phyloP scores from a whole-genome alignment of 2,888 invertebrate genomes.

The Thymelicus acteon region DNA sequence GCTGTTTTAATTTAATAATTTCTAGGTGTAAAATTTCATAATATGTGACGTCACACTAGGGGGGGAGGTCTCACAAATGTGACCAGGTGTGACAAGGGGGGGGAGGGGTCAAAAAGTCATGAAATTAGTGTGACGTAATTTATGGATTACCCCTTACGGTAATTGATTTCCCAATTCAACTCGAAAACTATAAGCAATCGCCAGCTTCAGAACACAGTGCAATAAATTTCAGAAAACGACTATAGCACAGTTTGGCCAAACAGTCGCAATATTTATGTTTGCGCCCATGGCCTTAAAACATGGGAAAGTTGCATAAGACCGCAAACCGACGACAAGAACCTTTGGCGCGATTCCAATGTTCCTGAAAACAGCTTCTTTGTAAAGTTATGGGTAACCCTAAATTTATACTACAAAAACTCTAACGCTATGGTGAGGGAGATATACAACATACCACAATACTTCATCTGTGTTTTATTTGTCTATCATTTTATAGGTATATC shows the following conservation, averaged over 20 bases:
- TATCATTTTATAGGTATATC: too few relatives aligned
- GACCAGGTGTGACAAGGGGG: too few relatives aligned
- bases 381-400: conserved; percentile 11
- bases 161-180: neutral
- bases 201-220: neutral
- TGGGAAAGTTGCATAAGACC: conserved; percentile 13
- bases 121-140: too few relatives aligned
- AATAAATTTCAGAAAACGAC: conserved; percentile 6
- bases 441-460: too few relatives aligned
- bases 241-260: conserved; percentile 14
- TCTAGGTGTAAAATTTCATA: too few relatives aligned
- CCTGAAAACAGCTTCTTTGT: conserved; percentile 16
- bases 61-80: too few relatives aligned
- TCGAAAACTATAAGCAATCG: neutral
- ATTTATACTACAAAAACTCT: neutral
- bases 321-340: conserved; percentile 18
- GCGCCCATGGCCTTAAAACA: conserved; percentile 30
- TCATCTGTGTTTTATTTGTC: too few relatives aligned
- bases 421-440: too few relatives aligned
- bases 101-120: too few relatives aligned
- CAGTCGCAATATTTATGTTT: conserved; percentile 21
- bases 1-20: too few relatives aligned
- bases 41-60: too few relatives aligned
- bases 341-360: conserved; percentile 23
- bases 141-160: neutral